Percentiles rank a stretch among this genome's conserved stretches.
Evolutionary conservation across 2,888 invertebrate species (phyloP).

Genomic region (Leptogaster cylindrica): DNA sequence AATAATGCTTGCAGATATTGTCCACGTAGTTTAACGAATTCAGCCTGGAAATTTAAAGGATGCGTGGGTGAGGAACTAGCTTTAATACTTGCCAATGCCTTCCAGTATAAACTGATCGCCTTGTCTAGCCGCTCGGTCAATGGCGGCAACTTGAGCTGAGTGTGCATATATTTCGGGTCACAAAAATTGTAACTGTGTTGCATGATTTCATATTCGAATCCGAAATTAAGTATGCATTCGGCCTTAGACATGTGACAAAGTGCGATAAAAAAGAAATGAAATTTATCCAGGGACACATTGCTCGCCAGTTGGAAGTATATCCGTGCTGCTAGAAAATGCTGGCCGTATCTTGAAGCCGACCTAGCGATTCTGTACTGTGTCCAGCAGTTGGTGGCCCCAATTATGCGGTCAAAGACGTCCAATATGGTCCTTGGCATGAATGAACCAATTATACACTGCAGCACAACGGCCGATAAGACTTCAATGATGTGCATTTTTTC

Average conservation of each 20-base stretch:
- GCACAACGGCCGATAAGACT: constrained; percentile 81
- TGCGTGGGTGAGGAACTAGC: constrained; percentile 63
- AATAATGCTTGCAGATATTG: constrained; percentile 72
- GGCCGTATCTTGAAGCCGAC: constrained; percentile 84
- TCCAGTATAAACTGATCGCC: constrained; percentile 69
- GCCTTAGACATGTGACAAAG: constrained; percentile 78
- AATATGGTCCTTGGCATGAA: constrained; percentile 70
- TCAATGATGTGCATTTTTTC: constrained; percentile 68
- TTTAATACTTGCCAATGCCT: constrained; percentile 66
- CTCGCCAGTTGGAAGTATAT: constrained; percentile 70
- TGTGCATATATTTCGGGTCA: constrained; percentile 53
- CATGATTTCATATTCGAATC: constrained; percentile 63
- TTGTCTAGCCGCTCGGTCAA: constrained; percentile 63
- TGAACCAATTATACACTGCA: constrained; percentile 79
- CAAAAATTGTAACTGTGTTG: constrained; percentile 55
- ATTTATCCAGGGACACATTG: constrained; percentile 82
- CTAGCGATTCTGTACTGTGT: constrained; percentile 85
- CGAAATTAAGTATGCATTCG: constrained; percentile 69
- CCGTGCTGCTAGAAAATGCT: constrained; percentile 73
- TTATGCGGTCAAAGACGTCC: constrained; percentile 66
- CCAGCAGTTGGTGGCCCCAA: constrained; percentile 74
- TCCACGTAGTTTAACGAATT: constrained; percentile 77
- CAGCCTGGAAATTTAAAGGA: constrained; percentile 70
- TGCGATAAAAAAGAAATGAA: constrained; percentile 86
- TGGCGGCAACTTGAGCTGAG: constrained; percentile 57